phyloP scores from a whole-genome alignment of 37 sponge, comb jelly and placozoan species.

The Halichondria panicea region DNA sequence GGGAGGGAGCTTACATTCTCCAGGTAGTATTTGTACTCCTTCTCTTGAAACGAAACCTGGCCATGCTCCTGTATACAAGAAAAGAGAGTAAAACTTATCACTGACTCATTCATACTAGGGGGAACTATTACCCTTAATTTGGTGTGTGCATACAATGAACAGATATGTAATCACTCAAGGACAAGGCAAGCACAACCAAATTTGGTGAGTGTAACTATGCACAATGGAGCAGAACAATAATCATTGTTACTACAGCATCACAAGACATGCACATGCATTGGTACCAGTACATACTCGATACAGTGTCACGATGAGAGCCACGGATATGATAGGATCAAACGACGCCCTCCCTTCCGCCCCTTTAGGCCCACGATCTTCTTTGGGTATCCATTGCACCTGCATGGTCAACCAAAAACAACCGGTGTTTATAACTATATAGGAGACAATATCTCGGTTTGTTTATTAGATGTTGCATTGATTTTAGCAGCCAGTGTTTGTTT shows the following conservation, averaged over 20 bases:
- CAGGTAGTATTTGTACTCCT: conserved; percentile 84
- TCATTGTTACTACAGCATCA: too few relatives aligned
- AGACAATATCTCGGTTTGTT: not conserved
- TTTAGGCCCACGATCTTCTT: conserved; percentile 66
- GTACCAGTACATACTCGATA: conserved; percentile 52
- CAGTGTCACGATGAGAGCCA: conserved; percentile 69
- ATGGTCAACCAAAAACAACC: not conserved
- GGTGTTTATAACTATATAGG: not conserved
- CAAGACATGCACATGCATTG: too few relatives aligned
- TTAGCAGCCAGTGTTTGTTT: not conserved
- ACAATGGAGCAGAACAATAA: too few relatives aligned
- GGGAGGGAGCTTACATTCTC: conserved; percentile 82
- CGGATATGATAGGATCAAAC: conserved; percentile 57
- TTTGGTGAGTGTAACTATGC: too few relatives aligned
- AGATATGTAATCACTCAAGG: not conserved
- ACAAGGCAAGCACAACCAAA: not conserved
- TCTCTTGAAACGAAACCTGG: conserved; percentile 64
- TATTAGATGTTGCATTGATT: not conserved
- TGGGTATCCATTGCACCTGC: conserved; percentile 45
- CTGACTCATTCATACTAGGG: not conserved
- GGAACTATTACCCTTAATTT: not conserved
- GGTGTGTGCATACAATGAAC: not conserved
- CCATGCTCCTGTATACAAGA: conserved; percentile 29
- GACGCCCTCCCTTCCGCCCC: conserved; percentile 58
- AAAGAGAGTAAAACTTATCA: not conserved